These are phyloP conservation scores for Diloba caeruleocephala DNA, from an alignment of 2,888 invertebrate genomes.

Conservation along the genomic window DNA sequence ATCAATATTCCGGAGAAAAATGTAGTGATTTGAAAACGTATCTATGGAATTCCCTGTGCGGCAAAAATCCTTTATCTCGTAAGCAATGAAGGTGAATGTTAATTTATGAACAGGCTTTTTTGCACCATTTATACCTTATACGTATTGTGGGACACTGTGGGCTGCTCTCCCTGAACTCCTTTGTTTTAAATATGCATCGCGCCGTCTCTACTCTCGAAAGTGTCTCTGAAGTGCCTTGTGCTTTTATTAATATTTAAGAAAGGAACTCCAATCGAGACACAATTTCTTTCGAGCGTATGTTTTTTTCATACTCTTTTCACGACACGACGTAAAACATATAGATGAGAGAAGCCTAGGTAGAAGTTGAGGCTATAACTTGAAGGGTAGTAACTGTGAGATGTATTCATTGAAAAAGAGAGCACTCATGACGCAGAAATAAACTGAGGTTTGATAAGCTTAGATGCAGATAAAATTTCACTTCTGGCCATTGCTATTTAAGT, in stretches of 20 bases:
- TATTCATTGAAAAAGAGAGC: conserved; percentile 1
- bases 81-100: conserved; percentile 40
- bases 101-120: conserved; percentile 56
- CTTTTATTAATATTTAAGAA: conserved; percentile 84
- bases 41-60: too few species aligned
- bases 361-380: conserved; percentile 9
- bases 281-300: conserved; percentile 61
- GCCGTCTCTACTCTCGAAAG: conserved; percentile 74
- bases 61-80: background rate
- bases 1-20: background rate
- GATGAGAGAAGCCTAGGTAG: conserved; percentile 9
- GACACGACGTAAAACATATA: conserved; percentile 18
- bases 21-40: background rate
- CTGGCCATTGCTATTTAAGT: too few species aligned
- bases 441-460: too few species aligned
- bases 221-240: conserved; percentile 77
- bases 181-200: conserved; percentile 83
- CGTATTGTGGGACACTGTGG: conserved; percentile 58
- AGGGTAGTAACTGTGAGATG: conserved; percentile 5
- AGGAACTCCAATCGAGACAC: conserved; percentile 75
- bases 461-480: too few species aligned
- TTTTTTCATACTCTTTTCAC: conserved; percentile 44
- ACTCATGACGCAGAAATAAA: background rate
- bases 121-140: conserved; percentile 55
- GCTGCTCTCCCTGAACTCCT: conserved; percentile 57